Percentiles rank a stretch among this genome's conserved stretches.
Conservation (phyloP, 1,140 invertebrate species). For the Druon quercuslanigerum region DNA sequence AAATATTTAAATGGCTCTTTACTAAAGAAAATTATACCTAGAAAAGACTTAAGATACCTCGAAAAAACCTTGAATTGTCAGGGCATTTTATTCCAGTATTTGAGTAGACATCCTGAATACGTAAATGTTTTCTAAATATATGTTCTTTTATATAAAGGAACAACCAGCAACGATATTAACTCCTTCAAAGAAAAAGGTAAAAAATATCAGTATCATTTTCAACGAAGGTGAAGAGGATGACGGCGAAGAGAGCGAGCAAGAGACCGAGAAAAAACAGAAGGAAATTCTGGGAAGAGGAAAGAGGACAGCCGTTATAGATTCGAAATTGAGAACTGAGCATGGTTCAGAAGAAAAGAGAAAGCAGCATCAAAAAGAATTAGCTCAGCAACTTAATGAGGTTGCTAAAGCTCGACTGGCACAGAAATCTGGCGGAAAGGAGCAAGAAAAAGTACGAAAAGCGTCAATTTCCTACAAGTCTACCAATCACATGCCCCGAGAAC, state of each 20-base stretch:
- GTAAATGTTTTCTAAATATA: background rate
- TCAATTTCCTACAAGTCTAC: slow-evolving; percentile 96
- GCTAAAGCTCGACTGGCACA: slow-evolving; percentile 94
- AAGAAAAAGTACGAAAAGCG: slow-evolving; percentile 94
- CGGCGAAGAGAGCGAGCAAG: slow-evolving; percentile 84
- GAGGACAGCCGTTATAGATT: slow-evolving; percentile 95
- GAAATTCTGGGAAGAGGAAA: slow-evolving; percentile 87
- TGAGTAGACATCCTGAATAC: background rate
- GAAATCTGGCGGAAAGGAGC: slow-evolving; percentile 88
- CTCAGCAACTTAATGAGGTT: slow-evolving; percentile 91
- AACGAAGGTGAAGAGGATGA: slow-evolving; percentile 95
- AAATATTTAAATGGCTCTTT: too few relatives aligned
- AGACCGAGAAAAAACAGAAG: slow-evolving; percentile 79
- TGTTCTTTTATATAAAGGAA: slow-evolving; percentile 73
- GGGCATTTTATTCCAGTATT: too few relatives aligned
- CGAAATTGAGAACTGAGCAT: slow-evolving; percentile 95
- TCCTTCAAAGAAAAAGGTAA: slow-evolving; percentile 95
- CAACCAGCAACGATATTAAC: slow-evolving; percentile 91
- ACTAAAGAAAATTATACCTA: too few relatives aligned
- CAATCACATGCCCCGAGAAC: slow-evolving; percentile 94
- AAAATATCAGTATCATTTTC: slow-evolving; percentile 97
- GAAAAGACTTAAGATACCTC: too few relatives aligned
- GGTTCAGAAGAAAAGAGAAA: slow-evolving; percentile 98
- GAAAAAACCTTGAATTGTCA: too few relatives aligned
- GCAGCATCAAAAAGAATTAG: slow-evolving; percentile 97